These are phyloP conservation scores for Microtus californicus DNA, from an alignment of 2,797 vertebrate genomes.

Conservation along the genomic window DNA sequence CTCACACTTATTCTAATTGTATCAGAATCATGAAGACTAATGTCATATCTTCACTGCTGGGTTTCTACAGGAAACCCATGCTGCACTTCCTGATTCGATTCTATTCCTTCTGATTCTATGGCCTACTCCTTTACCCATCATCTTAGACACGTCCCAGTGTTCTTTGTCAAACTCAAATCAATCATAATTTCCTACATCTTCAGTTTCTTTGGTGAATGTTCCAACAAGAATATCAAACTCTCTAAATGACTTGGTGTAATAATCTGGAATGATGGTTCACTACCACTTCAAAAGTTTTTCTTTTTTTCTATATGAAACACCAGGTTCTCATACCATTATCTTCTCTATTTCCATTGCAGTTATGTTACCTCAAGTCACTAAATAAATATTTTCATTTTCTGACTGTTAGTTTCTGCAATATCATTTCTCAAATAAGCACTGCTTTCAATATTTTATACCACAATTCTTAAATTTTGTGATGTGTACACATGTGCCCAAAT, in stretches of 20 bases:
- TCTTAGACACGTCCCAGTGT: neutral
- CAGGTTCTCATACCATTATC: neutral
- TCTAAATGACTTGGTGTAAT: conserved; percentile 1
- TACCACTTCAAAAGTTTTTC: conserved; percentile 10
- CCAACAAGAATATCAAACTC: conserved; percentile 19
- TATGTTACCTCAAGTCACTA: neutral
- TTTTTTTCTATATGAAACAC: neutral
- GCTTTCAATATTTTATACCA: conserved; percentile 16
- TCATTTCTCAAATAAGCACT: neutral
- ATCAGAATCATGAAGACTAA: neutral
- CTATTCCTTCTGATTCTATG: neutral
- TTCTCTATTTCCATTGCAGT: neutral
- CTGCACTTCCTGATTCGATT: neutral
- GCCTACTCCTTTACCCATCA: neutral
- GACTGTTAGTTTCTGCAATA: neutral
- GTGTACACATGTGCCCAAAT: neutral
- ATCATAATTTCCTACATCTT: neutral
- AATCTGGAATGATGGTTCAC: neutral
- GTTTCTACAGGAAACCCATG: conserved; percentile 5
- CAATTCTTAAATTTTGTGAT: neutral
- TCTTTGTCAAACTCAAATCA: neutral
- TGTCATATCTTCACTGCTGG: neutral
- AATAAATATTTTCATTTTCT: neutral
- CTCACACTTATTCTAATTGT: neutral
- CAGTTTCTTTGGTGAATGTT: conserved; percentile 29